Percentiles rank a stretch among this genome's conserved stretches.
Evolutionary conservation across 1,140 invertebrate species (phyloP).

Genomic region (Bombus vancouverensis): DNA sequence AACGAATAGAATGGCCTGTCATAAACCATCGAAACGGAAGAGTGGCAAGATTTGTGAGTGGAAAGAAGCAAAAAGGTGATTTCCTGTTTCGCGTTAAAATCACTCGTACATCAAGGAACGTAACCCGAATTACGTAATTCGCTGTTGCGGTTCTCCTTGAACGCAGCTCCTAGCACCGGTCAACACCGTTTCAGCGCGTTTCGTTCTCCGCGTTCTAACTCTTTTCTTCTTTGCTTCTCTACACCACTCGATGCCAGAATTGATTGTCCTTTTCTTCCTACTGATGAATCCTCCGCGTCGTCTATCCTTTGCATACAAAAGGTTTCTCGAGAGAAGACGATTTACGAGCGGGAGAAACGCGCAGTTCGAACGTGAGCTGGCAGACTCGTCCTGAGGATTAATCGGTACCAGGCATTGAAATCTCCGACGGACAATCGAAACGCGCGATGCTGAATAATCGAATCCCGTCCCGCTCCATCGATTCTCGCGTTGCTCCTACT

Average conservation of each 20-base stretch:
- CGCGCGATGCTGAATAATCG: slow-evolving; percentile 30
- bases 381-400: slow-evolving; percentile 8
- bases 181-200: slow-evolving; percentile 55
- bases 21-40: not conserved
- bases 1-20: not conserved
- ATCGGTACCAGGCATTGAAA: slow-evolving; percentile 17
- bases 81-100: slow-evolving; percentile 45
- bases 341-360: slow-evolving; percentile 7
- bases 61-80: slow-evolving; percentile 28
- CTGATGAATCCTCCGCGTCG: not conserved
- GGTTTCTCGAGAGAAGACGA: not conserved
- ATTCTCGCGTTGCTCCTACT: not conserved
- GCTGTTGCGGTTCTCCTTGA: slow-evolving; percentile 70
- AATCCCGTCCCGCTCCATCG: not conserved
- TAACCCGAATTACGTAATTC: slow-evolving; percentile 70
- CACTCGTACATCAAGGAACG: slow-evolving; percentile 47
- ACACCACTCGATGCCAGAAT: slow-evolving; percentile 10
- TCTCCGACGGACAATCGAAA: not conserved
- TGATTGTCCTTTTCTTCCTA: slow-evolving; percentile 40
- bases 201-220: slow-evolving; percentile 42
- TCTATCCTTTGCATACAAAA: slow-evolving; percentile 28
- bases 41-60: not conserved
- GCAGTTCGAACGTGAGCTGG: not conserved
- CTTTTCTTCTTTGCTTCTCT: not conserved
- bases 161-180: slow-evolving; percentile 61